phyloP scores from a whole-genome alignment of 2,797 vertebrate species.

The Menidia menidia region DNA sequence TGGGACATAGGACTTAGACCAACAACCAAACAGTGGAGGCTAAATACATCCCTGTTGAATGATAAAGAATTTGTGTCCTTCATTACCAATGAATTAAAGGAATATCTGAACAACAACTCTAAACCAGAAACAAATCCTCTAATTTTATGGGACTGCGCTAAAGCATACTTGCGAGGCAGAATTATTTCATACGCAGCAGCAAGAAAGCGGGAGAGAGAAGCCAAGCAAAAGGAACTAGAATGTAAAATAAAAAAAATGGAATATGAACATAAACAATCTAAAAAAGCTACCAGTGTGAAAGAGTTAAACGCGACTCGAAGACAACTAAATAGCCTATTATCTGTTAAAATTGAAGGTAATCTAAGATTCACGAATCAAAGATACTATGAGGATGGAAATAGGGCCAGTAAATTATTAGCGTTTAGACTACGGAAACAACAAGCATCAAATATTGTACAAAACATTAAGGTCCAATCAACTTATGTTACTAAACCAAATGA shows the following conservation, averaged over 20 bases:
- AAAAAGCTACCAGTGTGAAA: no score
- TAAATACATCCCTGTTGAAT: not conserved
- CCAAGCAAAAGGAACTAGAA: not conserved
- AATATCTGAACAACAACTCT: no score
- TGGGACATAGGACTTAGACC: not conserved
- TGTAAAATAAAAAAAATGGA: slow-evolving; percentile 10
- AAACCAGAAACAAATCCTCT: no score
- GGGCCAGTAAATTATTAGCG: no score
- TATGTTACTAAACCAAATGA: slow-evolving; percentile 25
- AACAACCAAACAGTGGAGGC: not conserved
- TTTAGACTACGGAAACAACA: no score
- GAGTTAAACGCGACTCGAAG: not conserved
- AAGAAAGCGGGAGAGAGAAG: not conserved
- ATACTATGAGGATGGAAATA: no score
- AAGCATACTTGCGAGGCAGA: slow-evolving; percentile 1
- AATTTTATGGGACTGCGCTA: not conserved
- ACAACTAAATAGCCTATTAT: not conserved
- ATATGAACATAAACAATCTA: slow-evolving; percentile 18
- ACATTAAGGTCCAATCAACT: not conserved
- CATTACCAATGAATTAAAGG: not conserved
- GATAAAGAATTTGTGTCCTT: no score
- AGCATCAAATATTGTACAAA: no score
- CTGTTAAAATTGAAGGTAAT: not conserved
- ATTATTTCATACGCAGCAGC: not conserved
- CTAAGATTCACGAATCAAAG: slow-evolving; percentile 3